A percentile compares a stretch with the other conserved stretches of the same genome.
Conservation (phyloP, 2,888 invertebrate genomes). For the Lepidochitona cinerea region DNA sequence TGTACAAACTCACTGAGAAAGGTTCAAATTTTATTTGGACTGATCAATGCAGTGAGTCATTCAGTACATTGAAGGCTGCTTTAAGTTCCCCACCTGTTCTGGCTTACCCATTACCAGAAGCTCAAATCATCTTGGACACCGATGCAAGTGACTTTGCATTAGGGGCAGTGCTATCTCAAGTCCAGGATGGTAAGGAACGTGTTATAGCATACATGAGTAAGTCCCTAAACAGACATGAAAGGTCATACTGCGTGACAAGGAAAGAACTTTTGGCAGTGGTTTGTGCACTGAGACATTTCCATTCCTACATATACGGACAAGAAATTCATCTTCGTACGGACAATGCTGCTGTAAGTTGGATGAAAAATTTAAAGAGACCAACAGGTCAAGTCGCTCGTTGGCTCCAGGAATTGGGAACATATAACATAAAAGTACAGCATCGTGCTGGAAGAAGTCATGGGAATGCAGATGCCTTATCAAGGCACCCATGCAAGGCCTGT, state of each 20-base stretch:
- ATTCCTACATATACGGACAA: conserved; percentile 3
- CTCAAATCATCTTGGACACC: neutral
- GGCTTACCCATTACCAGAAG: neutral
- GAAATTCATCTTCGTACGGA: conserved; percentile 6
- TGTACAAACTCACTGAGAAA: conserved; percentile 14
- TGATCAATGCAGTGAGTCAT: no score
- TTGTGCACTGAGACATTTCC: conserved; percentile 8
- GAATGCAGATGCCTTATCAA: neutral
- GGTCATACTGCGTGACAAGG: conserved; percentile 13
- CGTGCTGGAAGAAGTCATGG: neutral
- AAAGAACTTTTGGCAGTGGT: conserved; percentile 12
- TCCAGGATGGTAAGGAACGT: neutral
- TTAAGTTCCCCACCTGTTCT: conserved; percentile 12
- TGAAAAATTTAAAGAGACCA: neutral
- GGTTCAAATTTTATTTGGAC: conserved; percentile 18
- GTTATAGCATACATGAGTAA: conserved; percentile 12
- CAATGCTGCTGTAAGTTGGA: conserved; percentile 1
- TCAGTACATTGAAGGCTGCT: no score
- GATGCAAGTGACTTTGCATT: neutral
- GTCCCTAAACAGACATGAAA: neutral
- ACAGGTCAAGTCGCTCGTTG: neutral
- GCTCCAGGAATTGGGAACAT: neutral
- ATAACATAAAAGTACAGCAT: neutral
- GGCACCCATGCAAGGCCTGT: neutral
- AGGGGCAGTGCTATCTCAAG: conserved; percentile 16